Base-by-base conservation (phyloP, 2,113 vertebrate species). In the Gavia stellata region DNA sequence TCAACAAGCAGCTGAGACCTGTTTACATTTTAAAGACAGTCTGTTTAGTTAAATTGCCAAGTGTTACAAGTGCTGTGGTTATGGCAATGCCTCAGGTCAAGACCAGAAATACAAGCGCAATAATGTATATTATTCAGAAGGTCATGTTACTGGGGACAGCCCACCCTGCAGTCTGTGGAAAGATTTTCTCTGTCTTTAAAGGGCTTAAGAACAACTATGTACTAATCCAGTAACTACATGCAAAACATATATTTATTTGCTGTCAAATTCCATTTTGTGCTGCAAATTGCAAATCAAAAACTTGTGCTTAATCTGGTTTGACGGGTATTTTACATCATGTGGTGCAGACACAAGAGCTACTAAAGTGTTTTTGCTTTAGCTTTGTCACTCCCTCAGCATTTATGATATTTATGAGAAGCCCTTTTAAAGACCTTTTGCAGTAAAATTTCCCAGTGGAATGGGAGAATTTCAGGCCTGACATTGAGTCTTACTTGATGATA, bases 381-480 rank as follows among this genome's bases (percentile, higher is more conserved):
- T 88, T 87, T 72, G 61, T 78, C 63, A 52, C 42, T 83, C 91
- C 65, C 58, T 78, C 42, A 79, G 74, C 31, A 50, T 61, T 83
- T 73, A 31, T 66, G 65, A 45, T 75, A 58, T 44, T 91, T 53
- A 40, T 59, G 38, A 84, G 88, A 67, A 93, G 55, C 44, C 21
- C 25, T 56, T 85, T 90, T n/a, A 87, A 91, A 92, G 49, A 56
- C 10, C 34, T 34, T 88, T 87, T 82, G 70, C 91, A 82, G 56
- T 58, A 45, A 72, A 40, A 63, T 80, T 93, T 94, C 94, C 72
- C 81, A 75, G 45, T 73, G 47, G 52, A 80, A 71, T 29, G 26
- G 80, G 75, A 87, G 75, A 93, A 91, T 94, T 67, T 97, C 63
- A 86, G 85, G 55, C 63, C 81, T 67, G 52, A 72, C 47, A 71